A percentile compares a stretch with the other conserved stretches of the same genome.
phyloP scores from a whole-genome alignment of 2,888 invertebrate species.

The Ligdia adustata region DNA sequence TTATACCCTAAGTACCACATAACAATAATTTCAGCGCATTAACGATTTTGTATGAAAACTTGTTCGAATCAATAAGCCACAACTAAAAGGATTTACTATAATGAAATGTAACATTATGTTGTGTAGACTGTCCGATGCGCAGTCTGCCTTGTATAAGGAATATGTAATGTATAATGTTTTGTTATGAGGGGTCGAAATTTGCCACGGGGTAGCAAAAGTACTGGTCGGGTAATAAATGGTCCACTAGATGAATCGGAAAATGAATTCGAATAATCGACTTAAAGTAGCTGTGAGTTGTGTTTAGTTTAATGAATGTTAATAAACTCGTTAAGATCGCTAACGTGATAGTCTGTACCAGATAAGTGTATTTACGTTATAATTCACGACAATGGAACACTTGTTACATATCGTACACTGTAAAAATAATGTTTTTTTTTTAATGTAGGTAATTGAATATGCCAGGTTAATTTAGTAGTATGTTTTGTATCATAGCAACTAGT shows the following conservation, averaged over 20 bases:
- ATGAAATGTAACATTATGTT: too few species aligned
- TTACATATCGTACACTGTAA: slow-evolving; percentile 80
- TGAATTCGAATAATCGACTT: slow-evolving; percentile 45
- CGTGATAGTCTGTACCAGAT: slow-evolving; percentile 63
- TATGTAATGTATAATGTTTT: too few species aligned
- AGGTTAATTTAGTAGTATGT: slow-evolving; percentile 18
- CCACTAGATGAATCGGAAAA: slow-evolving; percentile 47
- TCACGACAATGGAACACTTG: slow-evolving; percentile 65
- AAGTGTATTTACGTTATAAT: slow-evolving; percentile 58
- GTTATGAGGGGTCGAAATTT: too few species aligned
- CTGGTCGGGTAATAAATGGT: too few species aligned
- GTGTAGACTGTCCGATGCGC: too few species aligned
- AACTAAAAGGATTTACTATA: too few species aligned
- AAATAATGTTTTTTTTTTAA: slow-evolving; percentile 48
- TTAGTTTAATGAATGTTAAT: slow-evolving; percentile 39
- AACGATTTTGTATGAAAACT: too few species aligned
- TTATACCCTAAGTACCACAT: too few species aligned
- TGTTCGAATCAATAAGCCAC: too few species aligned
- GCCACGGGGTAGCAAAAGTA: too few species aligned
- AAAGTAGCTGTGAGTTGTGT: slow-evolving; percentile 45
- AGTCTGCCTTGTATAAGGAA: too few species aligned
- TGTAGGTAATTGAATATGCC: slow-evolving; percentile 33
- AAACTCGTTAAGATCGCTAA: slow-evolving; percentile 27
- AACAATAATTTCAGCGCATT: too few species aligned
- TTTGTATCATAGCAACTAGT: slow-evolving; percentile 7